These are phyloP conservation scores for Herminia tarsipennalis DNA, from an alignment of 2,888 invertebrate species.

Conservation along the genomic window DNA sequence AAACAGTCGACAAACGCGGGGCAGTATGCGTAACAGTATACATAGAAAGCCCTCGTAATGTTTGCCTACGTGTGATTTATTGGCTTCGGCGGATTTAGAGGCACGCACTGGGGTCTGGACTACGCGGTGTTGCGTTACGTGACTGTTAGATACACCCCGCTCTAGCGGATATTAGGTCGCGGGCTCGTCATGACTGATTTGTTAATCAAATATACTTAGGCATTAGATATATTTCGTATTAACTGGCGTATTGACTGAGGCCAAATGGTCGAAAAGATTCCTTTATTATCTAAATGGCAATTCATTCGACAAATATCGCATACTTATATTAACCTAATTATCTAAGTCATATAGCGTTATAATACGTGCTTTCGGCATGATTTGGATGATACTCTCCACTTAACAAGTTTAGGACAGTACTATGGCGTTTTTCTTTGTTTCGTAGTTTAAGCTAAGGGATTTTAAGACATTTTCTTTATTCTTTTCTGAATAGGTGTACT, in stretches of 20 bases:
- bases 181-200: constrained; percentile 30
- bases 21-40: constrained; percentile 72
- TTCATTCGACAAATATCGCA: no score
- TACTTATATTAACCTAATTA: no score
- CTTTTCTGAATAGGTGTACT: no score
- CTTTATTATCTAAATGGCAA: no score
- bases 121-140: constrained; percentile 74
- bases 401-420: no score
- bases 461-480: no score
- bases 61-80: constrained; percentile 86
- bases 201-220: constrained; percentile 29
- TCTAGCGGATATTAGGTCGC: constrained; percentile 31
- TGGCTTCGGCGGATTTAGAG: constrained; percentile 83
- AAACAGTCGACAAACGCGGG: constrained; percentile 64
- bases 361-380: no score
- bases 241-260: not conserved
- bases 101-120: constrained; percentile 67
- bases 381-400: no score
- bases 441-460: no score
- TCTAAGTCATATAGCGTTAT: no score
- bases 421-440: no score
- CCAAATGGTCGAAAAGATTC: no score
- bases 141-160: constrained; percentile 64
- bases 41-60: constrained; percentile 77
- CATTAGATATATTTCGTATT: constrained; percentile 39